These are phyloP conservation scores for Pyrochroa serraticornis DNA, from an alignment of 2,888 invertebrate genomes.

Conservation along the genomic window DNA sequence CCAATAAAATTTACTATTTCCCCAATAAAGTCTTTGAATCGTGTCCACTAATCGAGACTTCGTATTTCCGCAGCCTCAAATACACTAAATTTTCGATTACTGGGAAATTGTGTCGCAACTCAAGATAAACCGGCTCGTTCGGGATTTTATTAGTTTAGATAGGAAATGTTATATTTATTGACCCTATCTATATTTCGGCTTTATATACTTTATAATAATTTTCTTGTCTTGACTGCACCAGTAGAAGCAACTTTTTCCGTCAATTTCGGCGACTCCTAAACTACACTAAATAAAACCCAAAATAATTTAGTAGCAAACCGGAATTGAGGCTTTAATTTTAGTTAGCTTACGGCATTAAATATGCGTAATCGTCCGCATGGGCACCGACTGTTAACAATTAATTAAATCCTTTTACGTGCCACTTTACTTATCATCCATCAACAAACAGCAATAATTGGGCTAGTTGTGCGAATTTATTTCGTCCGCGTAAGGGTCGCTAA, in stretches of 20 bases:
- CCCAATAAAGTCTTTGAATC: slow-evolving; percentile 22
- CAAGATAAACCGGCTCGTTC: slow-evolving; percentile 28
- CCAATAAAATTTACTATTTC: slow-evolving; percentile 17
- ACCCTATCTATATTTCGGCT: slow-evolving; percentile 20
- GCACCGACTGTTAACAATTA: neutral
- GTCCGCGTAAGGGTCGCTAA: too few relatives aligned
- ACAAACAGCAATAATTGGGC: neutral
- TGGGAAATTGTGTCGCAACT: slow-evolving; percentile 26
- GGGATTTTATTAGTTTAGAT: slow-evolving; percentile 29
- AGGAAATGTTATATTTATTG: slow-evolving; percentile 27
- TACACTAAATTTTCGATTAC: slow-evolving; percentile 32
- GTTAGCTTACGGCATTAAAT: too few relatives aligned
- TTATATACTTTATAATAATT: slow-evolving; percentile 20
- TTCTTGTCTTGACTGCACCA: neutral
- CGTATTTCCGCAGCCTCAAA: slow-evolving; percentile 24
- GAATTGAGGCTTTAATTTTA: too few relatives aligned
- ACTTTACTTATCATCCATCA: neutral
- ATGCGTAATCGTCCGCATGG: neutral
- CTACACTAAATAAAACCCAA: too few relatives aligned
- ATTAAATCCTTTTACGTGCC: neutral
- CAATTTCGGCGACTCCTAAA: too few relatives aligned
- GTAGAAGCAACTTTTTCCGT: too few relatives aligned
- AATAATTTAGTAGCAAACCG: too few relatives aligned
- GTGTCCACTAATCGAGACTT: slow-evolving; percentile 27
- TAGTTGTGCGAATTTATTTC: too few relatives aligned